phyloP scores from a whole-genome alignment of 2,113 vertebrate species.

The rat (Rattus norvegicus) region DNA sequence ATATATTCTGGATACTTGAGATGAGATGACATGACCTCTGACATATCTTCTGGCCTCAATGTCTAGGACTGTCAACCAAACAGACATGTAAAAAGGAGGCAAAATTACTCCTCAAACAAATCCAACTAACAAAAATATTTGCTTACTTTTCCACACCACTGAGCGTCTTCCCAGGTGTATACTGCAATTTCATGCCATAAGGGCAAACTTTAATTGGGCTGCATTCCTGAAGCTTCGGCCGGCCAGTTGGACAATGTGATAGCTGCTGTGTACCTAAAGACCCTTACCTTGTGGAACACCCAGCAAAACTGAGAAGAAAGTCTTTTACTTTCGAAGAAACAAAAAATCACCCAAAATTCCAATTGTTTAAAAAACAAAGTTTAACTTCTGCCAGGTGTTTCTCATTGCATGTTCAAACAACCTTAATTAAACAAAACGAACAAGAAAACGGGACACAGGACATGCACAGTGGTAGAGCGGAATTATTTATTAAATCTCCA shows the following conservation, averaged over 20 bases:
- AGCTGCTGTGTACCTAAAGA: slow-evolving; percentile 58
- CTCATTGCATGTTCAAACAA: neutral
- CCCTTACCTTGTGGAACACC: neutral
- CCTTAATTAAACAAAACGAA: neutral
- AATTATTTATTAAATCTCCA: slow-evolving; percentile 54
- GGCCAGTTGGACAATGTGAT: neutral
- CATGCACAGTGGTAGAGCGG: neutral
- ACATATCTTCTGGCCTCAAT: neutral
- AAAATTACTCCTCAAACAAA: neutral
- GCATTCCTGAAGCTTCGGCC: slow-evolving; percentile 2
- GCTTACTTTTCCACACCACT: slow-evolving; percentile 34
- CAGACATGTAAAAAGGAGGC: neutral
- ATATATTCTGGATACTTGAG: neutral
- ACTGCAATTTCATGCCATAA: slow-evolving; percentile 11
- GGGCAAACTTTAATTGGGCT: neutral
- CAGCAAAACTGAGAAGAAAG: neutral
- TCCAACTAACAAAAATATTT: neutral
- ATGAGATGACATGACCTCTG: slow-evolving; percentile 42
- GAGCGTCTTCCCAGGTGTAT: neutral
- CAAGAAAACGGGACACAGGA: neutral
- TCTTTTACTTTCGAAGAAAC: slow-evolving; percentile 58
- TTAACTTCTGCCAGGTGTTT: neutral
- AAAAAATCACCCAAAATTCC: slow-evolving; percentile 54
- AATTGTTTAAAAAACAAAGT: neutral
- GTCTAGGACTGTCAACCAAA: slow-evolving; percentile 2